phyloP scores from a whole-genome alignment of 2,113 vertebrate genomes.

The Thunnus thynnus region DNA sequence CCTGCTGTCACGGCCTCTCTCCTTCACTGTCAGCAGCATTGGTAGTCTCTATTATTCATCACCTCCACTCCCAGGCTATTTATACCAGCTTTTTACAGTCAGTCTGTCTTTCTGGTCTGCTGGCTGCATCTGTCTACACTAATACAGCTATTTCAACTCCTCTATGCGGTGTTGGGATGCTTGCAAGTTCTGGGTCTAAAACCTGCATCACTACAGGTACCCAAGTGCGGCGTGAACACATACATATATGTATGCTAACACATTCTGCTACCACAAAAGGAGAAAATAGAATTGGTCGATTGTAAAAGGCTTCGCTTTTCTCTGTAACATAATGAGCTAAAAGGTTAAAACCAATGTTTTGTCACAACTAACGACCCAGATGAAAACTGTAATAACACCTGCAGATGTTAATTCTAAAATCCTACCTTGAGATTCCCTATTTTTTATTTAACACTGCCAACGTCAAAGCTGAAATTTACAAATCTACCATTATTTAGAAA shows the following conservation, averaged over 20 bases:
- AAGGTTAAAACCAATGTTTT: background rate
- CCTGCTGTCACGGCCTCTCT: constrained; percentile 45
- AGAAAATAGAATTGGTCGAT: background rate
- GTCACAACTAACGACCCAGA: background rate
- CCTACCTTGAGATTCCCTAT: background rate
- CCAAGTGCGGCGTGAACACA: background rate
- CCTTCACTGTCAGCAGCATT: constrained; percentile 61
- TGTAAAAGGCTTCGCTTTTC: background rate
- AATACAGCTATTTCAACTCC: constrained; percentile 62
- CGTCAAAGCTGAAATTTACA: background rate
- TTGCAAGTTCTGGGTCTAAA: constrained; percentile 19
- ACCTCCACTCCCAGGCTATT: constrained; percentile 77
- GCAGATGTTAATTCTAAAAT: background rate
- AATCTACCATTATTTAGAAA: background rate
- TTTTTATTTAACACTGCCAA: background rate
- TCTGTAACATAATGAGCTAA: background rate
- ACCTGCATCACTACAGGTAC: background rate
- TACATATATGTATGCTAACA: background rate
- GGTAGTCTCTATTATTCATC: constrained; percentile 83
- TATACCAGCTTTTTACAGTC: constrained; percentile 81
- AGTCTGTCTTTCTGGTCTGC: constrained; percentile 70
- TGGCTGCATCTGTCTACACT: constrained; percentile 68
- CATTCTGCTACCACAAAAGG: background rate
- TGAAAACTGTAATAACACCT: background rate
- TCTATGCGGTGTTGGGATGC: constrained; percentile 14